Evolutionary conservation across 2,888 invertebrate species (phyloP).

Genomic region (Eremobia ochroleuca): DNA sequence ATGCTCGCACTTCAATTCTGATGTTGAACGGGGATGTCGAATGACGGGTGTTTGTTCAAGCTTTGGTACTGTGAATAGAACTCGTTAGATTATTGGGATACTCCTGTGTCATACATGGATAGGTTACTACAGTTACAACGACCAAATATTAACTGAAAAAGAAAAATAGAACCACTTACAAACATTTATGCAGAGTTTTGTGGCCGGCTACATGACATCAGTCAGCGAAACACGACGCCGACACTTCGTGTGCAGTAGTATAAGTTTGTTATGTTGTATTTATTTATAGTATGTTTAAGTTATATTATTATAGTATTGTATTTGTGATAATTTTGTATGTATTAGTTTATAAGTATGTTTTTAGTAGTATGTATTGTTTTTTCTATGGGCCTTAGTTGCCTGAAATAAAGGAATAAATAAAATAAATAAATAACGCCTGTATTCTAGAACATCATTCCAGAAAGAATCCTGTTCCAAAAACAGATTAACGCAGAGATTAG

Average conservation of each 20-base stretch:
- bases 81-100: background rate
- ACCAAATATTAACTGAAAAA: background rate
- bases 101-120: background rate
- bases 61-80: background rate
- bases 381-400: no score
- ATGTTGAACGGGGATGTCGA: conserved; percentile 26
- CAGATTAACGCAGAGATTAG: background rate
- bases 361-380: no score
- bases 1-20: conserved; percentile 61
- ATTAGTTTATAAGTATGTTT: no score
- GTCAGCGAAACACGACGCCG: no score
- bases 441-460: background rate
- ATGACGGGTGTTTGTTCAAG: conserved; percentile 35
- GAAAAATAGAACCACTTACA: background rate
- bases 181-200: background rate
- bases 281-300: no score
- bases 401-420: no score
- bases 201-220: no score
- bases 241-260: no score
- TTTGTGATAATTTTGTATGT: no score
- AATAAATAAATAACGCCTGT: background rate
- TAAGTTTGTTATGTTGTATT: no score
- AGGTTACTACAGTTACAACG: background rate
- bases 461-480: background rate
- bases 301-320: no score